Percentiles rank a stretch among this genome's conserved stretches.
These are phyloP conservation scores for Phoxinus dragarum DNA, from an alignment of 2,797 vertebrate genomes.

Conservation along the genomic window DNA sequence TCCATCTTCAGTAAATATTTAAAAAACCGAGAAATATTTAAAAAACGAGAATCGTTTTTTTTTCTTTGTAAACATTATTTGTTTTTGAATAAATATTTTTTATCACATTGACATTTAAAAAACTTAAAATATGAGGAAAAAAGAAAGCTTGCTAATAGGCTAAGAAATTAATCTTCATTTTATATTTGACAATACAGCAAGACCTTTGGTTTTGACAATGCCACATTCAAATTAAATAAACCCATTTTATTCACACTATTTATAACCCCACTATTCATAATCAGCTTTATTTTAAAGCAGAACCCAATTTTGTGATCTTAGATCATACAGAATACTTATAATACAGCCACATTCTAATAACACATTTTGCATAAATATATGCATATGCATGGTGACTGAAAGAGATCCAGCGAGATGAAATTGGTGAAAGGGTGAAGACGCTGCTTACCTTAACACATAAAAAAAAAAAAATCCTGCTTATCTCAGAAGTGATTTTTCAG, in stretches of 20 bases:
- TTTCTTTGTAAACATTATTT: too few relatives aligned
- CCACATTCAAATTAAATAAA: neutral
- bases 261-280: neutral
- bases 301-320: neutral
- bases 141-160: neutral
- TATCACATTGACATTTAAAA: too few relatives aligned
- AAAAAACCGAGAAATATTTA: neutral
- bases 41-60: neutral
- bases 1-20: neutral
- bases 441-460: neutral
- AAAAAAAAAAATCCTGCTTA: neutral
- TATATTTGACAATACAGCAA: neutral
- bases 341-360: neutral
- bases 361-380: neutral
- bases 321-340: neutral
- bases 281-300: neutral
- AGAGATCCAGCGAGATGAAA: neutral
- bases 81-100: too few relatives aligned
- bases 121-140: neutral
- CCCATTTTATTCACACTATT: neutral
- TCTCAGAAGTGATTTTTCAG: slow-evolving; percentile 56
- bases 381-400: neutral
- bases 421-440: neutral
- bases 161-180: neutral
- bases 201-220: too few relatives aligned